These are phyloP conservation scores for Emesis furor DNA, from an alignment of 2,888 invertebrate genomes.

Conservation along the genomic window DNA sequence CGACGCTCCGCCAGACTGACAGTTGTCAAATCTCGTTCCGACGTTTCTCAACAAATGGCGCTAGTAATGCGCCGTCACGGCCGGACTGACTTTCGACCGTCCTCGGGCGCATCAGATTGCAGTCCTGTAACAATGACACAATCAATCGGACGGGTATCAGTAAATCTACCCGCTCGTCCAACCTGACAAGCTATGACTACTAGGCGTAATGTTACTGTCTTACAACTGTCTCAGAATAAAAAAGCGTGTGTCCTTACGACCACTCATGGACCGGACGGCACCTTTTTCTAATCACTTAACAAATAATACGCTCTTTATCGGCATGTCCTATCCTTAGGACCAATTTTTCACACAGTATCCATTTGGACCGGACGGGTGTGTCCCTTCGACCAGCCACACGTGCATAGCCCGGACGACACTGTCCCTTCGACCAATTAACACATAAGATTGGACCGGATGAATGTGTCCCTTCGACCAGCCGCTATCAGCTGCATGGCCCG, in stretches of 20 bases:
- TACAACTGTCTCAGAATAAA: too few species aligned
- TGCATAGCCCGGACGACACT: conserved; percentile 44
- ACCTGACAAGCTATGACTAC: too few species aligned
- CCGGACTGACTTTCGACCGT: conserved; percentile 49
- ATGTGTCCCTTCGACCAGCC: conserved; percentile 8
- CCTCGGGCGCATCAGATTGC: conserved; percentile 39
- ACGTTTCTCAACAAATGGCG: background rate
- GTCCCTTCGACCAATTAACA: conserved; percentile 19
- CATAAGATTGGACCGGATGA: conserved; percentile 25
- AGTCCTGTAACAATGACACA: conserved; percentile 9
- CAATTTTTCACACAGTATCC: conserved; percentile 10
- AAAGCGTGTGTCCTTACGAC: too few species aligned
- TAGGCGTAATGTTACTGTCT: too few species aligned
- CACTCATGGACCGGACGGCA: too few species aligned
- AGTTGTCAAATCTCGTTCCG: background rate
- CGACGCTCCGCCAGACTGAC: too few species aligned
- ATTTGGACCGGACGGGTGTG: conserved; percentile 41
- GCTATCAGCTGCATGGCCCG: conserved; percentile 1
- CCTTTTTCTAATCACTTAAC: too few species aligned
- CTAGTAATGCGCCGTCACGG: conserved; percentile 47
- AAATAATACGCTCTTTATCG: too few species aligned
- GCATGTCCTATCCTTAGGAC: background rate
- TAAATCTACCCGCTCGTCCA: too few species aligned
- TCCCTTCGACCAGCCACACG: conserved; percentile 44
- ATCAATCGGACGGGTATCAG: background rate